phyloP scores from a whole-genome alignment of 2,888 invertebrate species.

The Eurytoma adleriae region DNA sequence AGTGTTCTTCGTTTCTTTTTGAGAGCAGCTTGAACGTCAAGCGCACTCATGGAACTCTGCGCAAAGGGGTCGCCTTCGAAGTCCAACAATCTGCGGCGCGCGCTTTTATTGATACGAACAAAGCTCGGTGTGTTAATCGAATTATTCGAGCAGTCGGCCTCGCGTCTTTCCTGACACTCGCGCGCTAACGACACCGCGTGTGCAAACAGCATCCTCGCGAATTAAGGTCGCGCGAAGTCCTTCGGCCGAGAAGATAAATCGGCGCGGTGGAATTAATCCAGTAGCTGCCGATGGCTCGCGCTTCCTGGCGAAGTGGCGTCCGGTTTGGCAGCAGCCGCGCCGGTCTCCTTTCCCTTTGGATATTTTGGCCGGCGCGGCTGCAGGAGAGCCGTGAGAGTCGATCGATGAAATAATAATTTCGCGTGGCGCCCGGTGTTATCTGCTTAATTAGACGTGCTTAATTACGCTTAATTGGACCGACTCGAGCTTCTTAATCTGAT shows the following conservation, averaged over 20 bases:
- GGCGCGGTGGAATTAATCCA: constrained; percentile 35
- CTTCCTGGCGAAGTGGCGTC: constrained; percentile 3
- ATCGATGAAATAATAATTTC: constrained; percentile 55
- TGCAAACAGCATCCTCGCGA: not conserved
- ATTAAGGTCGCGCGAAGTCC: constrained; percentile 37
- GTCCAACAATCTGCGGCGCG: too few species aligned
- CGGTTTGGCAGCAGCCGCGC: constrained; percentile 33
- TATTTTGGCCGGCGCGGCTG: not conserved
- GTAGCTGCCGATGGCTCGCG: constrained; percentile 11
- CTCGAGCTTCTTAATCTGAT: constrained; percentile 27
- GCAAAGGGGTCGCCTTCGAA: too few species aligned
- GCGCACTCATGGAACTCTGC: too few species aligned
- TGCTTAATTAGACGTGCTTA: constrained; percentile 46
- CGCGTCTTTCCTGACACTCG: constrained; percentile 1
- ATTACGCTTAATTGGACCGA: constrained; percentile 46
- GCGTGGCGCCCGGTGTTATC: constrained; percentile 14
- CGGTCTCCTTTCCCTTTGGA: constrained; percentile 21
- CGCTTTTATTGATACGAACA: too few species aligned
- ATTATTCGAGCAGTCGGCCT: constrained; percentile 49
- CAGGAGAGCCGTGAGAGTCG: constrained; percentile 1
- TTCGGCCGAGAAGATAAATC: constrained; percentile 48
- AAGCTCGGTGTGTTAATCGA: constrained; percentile 18
- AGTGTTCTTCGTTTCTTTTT: too few species aligned
- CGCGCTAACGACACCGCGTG: too few species aligned
- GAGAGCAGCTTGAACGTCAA: too few species aligned